Percentiles rank a stretch among this genome's conserved stretches.
phyloP scores from a whole-genome alignment of 2,113 vertebrate genomes.

The Oncorhynchus nerka region DNA sequence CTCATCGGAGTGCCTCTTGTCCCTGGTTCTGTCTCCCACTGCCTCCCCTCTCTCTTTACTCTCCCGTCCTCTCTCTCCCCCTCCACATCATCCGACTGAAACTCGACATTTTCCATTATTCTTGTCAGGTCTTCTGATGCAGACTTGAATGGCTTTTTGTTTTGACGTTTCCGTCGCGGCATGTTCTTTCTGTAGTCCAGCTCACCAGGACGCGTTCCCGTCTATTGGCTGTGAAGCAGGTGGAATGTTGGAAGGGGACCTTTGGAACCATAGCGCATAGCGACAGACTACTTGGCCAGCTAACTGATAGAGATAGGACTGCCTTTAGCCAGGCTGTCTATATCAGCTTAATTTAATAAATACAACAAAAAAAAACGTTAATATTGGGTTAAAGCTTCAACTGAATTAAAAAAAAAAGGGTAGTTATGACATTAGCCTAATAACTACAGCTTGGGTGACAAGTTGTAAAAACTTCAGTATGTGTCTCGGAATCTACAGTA shows the following conservation, averaged over 20 bases:
- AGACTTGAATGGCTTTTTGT: conserved; percentile 7
- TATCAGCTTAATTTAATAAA: too few species aligned
- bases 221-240: background rate
- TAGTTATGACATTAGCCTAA: too few species aligned
- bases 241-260: background rate
- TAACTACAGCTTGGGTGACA: too few species aligned
- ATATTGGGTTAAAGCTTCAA: too few species aligned
- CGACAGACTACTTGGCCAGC: too few species aligned
- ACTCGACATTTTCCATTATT: conserved; percentile 1
- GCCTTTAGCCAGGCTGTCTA: too few species aligned
- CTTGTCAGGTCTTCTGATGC: conserved; percentile 15
- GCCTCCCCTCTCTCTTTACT: background rate
- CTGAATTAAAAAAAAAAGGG: too few species aligned
- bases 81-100: background rate
- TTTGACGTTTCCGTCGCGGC: conserved; percentile 18
- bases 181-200: conserved; percentile 17
- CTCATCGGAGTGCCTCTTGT: background rate
- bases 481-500: too few species aligned
- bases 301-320: too few species aligned
- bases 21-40: conserved; percentile 28
- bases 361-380: too few species aligned
- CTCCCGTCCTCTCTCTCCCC: background rate
- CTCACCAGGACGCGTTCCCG: background rate
- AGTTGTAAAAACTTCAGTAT: too few species aligned
- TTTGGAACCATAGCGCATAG: background rate